Conservation (phyloP, 1,140 invertebrate genomes). For the Drosophila orosa region DNA sequence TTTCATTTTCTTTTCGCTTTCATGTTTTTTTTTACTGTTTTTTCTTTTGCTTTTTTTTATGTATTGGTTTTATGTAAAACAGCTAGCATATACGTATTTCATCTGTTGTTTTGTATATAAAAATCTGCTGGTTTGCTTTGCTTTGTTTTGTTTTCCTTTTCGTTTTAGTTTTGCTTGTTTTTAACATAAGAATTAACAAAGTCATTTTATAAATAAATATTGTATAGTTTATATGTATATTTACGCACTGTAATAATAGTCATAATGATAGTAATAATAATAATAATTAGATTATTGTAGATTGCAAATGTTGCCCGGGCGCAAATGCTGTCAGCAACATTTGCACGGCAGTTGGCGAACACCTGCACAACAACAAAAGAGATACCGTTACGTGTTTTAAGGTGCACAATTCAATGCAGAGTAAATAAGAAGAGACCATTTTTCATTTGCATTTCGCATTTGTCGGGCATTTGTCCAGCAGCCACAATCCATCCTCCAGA, state of each 20-base stretch:
- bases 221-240: conserved; percentile 53
- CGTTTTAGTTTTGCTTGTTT: conserved; percentile 28
- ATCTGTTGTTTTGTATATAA: conserved; percentile 56
- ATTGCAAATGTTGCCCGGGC: conserved; percentile 80
- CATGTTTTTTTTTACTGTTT: conserved; percentile 49
- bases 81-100: conserved; percentile 34
- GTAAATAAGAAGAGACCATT: conserved; percentile 82
- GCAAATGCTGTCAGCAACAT: conserved; percentile 69
- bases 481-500: conserved; percentile 6
- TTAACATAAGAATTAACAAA: conserved; percentile 81
- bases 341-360: conserved; percentile 80
- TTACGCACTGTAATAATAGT: conserved; percentile 56
- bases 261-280: conserved; percentile 55
- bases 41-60: conserved; percentile 55
- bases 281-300: conserved; percentile 72
- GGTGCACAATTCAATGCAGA: conserved; percentile 73
- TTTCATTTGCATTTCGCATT: conserved; percentile 61
- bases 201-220: conserved; percentile 80
- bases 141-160: conserved; percentile 28
- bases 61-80: conserved; percentile 56
- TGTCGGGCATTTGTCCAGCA: conserved; percentile 24
- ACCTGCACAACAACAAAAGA: conserved; percentile 79
- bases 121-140: conserved; percentile 47
- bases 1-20: conserved; percentile 12
- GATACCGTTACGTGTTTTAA: conserved; percentile 80